A percentile compares a stretch with the other conserved stretches of the same genome.
These are phyloP conservation scores for Epinotia demarniana DNA, from an alignment of 2,888 invertebrate genomes.

Conservation along the genomic window DNA sequence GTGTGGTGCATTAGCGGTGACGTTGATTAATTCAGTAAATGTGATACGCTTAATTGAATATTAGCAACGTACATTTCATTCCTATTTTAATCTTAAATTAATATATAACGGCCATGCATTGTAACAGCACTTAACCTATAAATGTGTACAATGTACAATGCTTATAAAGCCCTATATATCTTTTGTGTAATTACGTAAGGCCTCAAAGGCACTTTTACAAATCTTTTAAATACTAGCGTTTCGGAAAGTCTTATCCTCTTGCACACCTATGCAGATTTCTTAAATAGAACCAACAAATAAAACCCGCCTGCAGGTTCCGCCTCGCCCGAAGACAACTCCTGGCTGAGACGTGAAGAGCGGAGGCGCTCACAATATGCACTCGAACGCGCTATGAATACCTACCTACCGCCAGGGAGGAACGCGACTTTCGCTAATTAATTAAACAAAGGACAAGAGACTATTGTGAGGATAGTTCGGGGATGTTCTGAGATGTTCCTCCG, in stretches of 20 bases:
- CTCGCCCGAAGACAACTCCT: slow-evolving; percentile 72
- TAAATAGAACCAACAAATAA: slow-evolving; percentile 11
- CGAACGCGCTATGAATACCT: slow-evolving; percentile 77
- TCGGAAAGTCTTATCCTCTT: neutral
- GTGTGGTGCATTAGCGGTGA: no score
- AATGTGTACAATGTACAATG: no score
- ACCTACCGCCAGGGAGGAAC: slow-evolving; percentile 65
- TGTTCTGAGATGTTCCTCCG: neutral
- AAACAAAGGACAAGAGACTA: slow-evolving; percentile 50
- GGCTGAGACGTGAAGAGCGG: slow-evolving; percentile 78
- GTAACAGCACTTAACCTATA: no score
- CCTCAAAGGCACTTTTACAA: neutral
- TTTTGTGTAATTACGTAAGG: neutral
- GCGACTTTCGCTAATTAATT: slow-evolving; percentile 67
- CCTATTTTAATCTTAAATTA: no score
- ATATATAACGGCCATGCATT: no score
- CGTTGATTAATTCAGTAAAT: no score
- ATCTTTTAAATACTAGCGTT: neutral
- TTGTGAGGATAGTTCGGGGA: slow-evolving; percentile 40
- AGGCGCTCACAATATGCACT: slow-evolving; percentile 85
- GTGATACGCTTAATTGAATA: no score
- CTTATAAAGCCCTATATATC: no score
- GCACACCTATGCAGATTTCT: slow-evolving; percentile 7
- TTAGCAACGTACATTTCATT: no score
- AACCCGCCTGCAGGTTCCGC: slow-evolving; percentile 55